phyloP scores from a whole-genome alignment of 2,113 vertebrate genomes.

The Daphoenositta chrysoptera region DNA sequence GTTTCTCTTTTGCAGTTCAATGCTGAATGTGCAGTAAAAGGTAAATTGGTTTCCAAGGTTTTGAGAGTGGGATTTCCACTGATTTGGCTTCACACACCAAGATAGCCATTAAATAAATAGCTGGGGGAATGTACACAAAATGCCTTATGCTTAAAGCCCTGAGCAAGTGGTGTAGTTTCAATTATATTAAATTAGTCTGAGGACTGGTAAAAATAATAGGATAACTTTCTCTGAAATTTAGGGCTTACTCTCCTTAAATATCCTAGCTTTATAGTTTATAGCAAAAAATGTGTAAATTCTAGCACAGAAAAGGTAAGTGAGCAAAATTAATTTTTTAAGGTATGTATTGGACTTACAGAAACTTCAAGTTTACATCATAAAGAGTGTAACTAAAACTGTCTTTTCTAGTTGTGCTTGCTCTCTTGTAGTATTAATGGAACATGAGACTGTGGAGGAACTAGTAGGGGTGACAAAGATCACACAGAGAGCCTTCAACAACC shows the following conservation, averaged over 20 bases:
- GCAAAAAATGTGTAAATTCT: background rate
- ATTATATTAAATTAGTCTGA: background rate
- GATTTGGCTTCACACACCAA: background rate
- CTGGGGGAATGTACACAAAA: constrained; percentile 13
- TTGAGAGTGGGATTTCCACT: background rate
- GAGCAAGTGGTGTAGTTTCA: background rate
- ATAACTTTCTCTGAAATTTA: background rate
- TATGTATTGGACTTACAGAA: background rate
- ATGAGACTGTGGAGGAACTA: background rate
- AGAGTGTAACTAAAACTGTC: background rate
- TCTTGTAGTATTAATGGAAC: background rate
- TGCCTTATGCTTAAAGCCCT: constrained; percentile 22
- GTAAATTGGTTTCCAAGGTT: background rate
- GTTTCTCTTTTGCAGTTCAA: background rate
- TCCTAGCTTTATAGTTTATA: background rate
- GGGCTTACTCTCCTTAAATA: background rate
- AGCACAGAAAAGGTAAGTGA: background rate
- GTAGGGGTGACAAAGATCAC: background rate
- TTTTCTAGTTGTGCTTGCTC: background rate
- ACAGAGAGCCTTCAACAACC: background rate
- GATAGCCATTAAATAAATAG: background rate
- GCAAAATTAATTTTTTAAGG: background rate
- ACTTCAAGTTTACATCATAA: background rate
- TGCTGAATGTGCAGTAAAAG: constrained; percentile 47
- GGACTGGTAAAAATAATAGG: background rate